A percentile compares a stretch with the other conserved stretches of the same genome.
Evolutionary conservation across 2,888 invertebrate species (phyloP).

Genomic region (Conomelus anceps): DNA sequence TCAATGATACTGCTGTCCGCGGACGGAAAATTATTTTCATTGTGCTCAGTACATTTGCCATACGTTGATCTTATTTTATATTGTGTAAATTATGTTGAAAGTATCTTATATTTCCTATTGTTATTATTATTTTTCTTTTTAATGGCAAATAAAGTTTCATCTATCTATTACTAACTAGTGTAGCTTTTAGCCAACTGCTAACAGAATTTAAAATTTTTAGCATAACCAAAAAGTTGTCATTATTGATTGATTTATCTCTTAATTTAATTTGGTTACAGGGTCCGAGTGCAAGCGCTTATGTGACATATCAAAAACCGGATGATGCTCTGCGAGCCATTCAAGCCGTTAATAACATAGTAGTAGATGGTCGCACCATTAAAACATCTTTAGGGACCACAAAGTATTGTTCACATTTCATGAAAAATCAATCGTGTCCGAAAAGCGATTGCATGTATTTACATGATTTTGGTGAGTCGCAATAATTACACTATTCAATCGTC

Average conservation of each 20-base stretch:
- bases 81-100: too few relatives aligned
- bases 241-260: not conserved
- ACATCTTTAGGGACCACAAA: conserved; percentile 98
- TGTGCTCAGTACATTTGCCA: too few relatives aligned
- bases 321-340: conserved; percentile 96
- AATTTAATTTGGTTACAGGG: conserved; percentile 47
- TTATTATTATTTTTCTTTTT: too few relatives aligned
- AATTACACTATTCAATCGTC: not conserved
- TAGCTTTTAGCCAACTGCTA: not conserved
- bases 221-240: too few relatives aligned
- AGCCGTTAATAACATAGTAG: conserved; percentile 92
- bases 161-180: too few relatives aligned
- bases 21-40: too few relatives aligned
- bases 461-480: conserved; percentile 66
- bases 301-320: conserved; percentile 80
- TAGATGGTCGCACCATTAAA: conserved; percentile 93
- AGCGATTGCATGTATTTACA: conserved; percentile 99
- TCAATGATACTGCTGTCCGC: too few relatives aligned
- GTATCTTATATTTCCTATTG: too few relatives aligned
- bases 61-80: too few relatives aligned
- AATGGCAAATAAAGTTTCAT: too few relatives aligned
- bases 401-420: conserved; percentile 99
- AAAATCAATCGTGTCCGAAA: conserved; percentile 96
- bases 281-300: conserved; percentile 90
- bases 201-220: not conserved